These are phyloP conservation scores for Rhineura floridana DNA, from an alignment of 2,113 vertebrate genomes.

Conservation along the genomic window DNA sequence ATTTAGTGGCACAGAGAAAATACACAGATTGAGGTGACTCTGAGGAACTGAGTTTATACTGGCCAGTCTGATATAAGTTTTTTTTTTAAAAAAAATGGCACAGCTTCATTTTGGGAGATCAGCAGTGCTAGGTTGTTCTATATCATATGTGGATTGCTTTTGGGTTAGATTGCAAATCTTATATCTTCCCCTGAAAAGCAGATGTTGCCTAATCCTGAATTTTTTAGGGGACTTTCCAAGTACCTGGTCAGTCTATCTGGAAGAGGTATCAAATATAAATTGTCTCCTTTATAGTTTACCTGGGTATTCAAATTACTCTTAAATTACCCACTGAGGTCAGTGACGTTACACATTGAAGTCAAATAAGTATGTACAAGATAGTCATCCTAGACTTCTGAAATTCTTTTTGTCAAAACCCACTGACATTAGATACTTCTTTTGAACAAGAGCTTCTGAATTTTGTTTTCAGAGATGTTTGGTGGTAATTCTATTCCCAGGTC, in stretches of 20 bases:
- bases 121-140: neutral
- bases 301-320: neutral
- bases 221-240: neutral
- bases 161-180: neutral
- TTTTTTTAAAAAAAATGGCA: no score
- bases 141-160: neutral
- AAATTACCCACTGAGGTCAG: no score
- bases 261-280: neutral
- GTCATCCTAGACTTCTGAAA: no score
- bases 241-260: neutral
- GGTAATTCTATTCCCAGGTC: no score
- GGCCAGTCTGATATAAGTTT: neutral
- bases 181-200: no score
- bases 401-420: no score
- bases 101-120: no score
- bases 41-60: neutral
- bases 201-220: neutral
- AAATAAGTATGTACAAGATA: no score
- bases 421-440: no score
- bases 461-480: no score
- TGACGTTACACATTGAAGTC: no score
- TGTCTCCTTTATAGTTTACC: neutral
- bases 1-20: neutral
- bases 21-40: neutral
- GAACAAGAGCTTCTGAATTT: no score